Evolutionary conservation across 2,113 vertebrate species (phyloP).

Genomic region (Thermophis baileyi): DNA sequence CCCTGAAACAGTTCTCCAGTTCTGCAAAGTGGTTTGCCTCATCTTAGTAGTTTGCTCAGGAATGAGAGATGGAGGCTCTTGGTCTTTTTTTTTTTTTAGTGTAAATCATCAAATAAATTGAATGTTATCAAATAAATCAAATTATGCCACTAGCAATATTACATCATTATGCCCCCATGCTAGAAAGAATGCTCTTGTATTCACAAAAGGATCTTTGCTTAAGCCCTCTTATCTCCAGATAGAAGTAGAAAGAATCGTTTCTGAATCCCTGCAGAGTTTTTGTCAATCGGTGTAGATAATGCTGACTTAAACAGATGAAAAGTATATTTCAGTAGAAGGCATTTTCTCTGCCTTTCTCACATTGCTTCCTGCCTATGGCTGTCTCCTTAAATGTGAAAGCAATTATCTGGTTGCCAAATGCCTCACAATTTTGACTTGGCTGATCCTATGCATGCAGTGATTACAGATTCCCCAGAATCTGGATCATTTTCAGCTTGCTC

Average conservation of each 20-base stretch:
- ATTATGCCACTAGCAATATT: not conserved
- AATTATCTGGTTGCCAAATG: not conserved
- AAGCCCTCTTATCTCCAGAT: not conserved
- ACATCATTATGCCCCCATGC: not conserved
- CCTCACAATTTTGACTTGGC: not conserved
- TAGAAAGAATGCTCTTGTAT: not conserved
- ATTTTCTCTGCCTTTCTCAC: not conserved
- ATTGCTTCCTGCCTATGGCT: not conserved
- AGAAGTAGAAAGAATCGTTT: not conserved
- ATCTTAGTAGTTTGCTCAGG: not conserved
- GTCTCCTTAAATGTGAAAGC: not conserved
- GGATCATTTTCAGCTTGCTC: not conserved
- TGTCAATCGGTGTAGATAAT: not conserved
- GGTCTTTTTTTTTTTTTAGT: not conserved
- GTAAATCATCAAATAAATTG: not conserved
- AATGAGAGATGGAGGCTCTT: not conserved
- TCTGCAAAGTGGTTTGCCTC: not conserved
- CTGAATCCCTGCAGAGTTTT: not conserved
- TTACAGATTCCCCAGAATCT: not conserved
- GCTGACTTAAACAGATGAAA: not conserved
- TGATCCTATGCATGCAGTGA: not conserved
- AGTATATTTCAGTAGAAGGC: not conserved
- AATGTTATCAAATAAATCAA: not conserved
- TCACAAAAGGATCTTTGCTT: not conserved
- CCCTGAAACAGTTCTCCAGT: not conserved